phyloP scores from a whole-genome alignment of 2,797 vertebrate species.

The Tangara arthus region DNA sequence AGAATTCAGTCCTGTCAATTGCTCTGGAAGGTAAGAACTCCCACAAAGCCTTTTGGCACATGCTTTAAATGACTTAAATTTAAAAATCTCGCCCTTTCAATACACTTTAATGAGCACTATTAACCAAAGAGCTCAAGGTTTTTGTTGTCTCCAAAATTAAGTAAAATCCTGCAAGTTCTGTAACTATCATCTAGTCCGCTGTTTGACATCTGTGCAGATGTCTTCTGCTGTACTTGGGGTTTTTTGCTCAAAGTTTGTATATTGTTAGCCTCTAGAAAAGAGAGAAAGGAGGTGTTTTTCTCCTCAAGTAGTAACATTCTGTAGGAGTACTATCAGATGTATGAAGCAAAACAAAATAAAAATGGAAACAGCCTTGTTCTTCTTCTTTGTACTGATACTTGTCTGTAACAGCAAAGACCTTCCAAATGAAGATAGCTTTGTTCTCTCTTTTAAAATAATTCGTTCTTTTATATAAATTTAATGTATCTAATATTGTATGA shows the following conservation, averaged over 20 bases:
- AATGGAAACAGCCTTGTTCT: background rate
- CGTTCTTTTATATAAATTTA: background rate
- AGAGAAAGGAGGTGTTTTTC: background rate
- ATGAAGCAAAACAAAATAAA: background rate
- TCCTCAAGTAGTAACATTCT: background rate
- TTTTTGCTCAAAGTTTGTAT: background rate
- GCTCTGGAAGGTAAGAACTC: slow-evolving; percentile 89
- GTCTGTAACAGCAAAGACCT: background rate
- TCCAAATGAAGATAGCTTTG: background rate
- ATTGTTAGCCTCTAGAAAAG: background rate
- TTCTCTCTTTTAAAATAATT: background rate
- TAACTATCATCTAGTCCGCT: background rate
- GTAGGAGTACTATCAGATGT: background rate
- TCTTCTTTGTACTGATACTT: background rate
- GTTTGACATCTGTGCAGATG: background rate
- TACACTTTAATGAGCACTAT: background rate
- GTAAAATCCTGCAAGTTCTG: background rate
- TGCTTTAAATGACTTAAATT: background rate
- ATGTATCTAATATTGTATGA: background rate
- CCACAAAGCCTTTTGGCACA: background rate
- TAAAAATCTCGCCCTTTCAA: background rate
- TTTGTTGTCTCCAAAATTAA: background rate
- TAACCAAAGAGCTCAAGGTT: background rate
- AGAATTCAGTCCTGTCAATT: slow-evolving; percentile 97
- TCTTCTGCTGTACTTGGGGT: background rate